Evolutionary conservation across 1,140 invertebrate genomes (phyloP), one percentile per base, ranked within the genome.

Genomic region (Anastrepha obliqua): DNA sequence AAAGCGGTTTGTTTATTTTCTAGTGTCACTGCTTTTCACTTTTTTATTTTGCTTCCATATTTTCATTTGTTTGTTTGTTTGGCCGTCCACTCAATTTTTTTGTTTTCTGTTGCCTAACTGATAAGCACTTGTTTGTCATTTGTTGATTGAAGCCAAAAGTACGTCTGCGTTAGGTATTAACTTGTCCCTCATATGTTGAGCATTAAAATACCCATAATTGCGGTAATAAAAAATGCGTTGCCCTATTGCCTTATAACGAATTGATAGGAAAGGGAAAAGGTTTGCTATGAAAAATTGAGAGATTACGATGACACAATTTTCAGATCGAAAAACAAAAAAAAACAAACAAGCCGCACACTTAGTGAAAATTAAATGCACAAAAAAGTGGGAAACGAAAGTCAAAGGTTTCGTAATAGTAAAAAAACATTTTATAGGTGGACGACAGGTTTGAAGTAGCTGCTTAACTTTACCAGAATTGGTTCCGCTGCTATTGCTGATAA

Each of bases 211-310:
- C 47, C 8, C 74, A 2, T 81, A 81, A 81, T 55, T 81, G 74
- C 29, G 74, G 74, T 20, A 81, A 81, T 81, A 81, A 81, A 81
- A 55, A 81, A 55, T 58, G 8, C 55, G 74, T 81, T 81, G 47
- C 47, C 74, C n/a, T 58, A 55, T 55, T 81, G 47, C 8, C 47
- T 20, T 81, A 47, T 81, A 51, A 55, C 47, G 47, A 55, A 55
- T 81, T 58, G 74, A 81, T 81, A 20, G 44, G 44, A 55, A 29
- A 58, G 8, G n/a, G 74, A 3, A 58, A 81, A 51, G 47, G 6
- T 17, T 11, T 29, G 39, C 44, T 5, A 67, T 7, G 20, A 81
- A 55, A 81, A 20, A 20, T 55, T 81, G 4, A 81, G 2, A 81
- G 47, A 81, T 55, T 67, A 55, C 47, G 47, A 6, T 81, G 74